Conservation (phyloP, 1,140 invertebrate species). For the Drosophila parvula region DNA sequence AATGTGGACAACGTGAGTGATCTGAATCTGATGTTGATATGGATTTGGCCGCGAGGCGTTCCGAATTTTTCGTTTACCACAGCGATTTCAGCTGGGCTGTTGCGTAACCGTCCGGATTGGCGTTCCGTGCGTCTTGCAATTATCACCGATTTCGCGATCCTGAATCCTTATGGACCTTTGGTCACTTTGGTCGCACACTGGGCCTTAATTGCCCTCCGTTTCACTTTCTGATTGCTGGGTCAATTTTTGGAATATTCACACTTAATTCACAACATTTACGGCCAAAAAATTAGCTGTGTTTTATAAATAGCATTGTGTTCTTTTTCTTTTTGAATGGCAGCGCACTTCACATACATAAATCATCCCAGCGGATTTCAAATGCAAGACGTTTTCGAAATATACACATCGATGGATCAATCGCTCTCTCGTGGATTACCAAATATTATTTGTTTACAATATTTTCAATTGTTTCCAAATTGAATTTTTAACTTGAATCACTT, state of each 20-base stretch:
- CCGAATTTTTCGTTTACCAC: slow-evolving; percentile 62
- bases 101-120: slow-evolving; percentile 59
- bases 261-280: slow-evolving; percentile 60
- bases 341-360: slow-evolving; percentile 61
- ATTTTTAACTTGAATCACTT: slow-evolving; percentile 51
- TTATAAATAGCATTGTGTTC: slow-evolving; percentile 81
- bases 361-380: slow-evolving; percentile 50
- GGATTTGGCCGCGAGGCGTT: slow-evolving; percentile 35
- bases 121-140: slow-evolving; percentile 18
- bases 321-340: slow-evolving; percentile 71
- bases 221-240: slow-evolving; percentile 26
- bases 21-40: slow-evolving; percentile 22
- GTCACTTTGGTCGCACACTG: slow-evolving; percentile 4
- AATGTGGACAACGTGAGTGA: neutral
- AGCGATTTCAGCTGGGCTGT: slow-evolving; percentile 61
- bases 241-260: slow-evolving; percentile 67
- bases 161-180: slow-evolving; percentile 3
- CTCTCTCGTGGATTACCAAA: slow-evolving; percentile 35
- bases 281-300: slow-evolving; percentile 80
- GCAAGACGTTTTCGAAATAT: slow-evolving; percentile 45
- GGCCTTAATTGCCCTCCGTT: neutral
- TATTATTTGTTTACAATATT: slow-evolving; percentile 70
- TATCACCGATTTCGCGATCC: neutral
- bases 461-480: slow-evolving; percentile 49
- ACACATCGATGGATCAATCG: slow-evolving; percentile 19